Conservation (phyloP, 2,888 invertebrate species). For the Muscina levida region DNA sequence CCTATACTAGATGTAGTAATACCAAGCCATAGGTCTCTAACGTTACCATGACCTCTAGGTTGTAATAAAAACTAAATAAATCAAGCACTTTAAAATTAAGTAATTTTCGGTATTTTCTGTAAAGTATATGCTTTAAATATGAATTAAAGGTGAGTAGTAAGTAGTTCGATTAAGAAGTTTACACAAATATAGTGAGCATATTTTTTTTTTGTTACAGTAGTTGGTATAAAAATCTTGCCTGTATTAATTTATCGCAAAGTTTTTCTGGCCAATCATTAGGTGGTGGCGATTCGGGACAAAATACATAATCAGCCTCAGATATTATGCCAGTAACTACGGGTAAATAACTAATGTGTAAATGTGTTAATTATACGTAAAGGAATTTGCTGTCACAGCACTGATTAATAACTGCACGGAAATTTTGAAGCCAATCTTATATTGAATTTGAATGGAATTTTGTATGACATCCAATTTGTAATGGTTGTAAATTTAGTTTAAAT, state of each 20-base stretch:
- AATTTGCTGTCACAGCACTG: slow-evolving; percentile 3
- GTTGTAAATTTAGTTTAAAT: slow-evolving; percentile 21
- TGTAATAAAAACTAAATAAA: slow-evolving; percentile 12
- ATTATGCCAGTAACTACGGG: slow-evolving; percentile 97
- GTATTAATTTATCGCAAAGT: slow-evolving; percentile 95
- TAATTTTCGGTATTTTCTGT: slow-evolving; percentile 28
- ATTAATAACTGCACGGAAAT: neutral
- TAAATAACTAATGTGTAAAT: slow-evolving; percentile 88
- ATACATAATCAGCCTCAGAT: slow-evolving; percentile 99
- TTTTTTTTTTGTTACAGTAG: neutral
- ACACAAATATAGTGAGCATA: slow-evolving; percentile 49
- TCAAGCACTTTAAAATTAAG: slow-evolving; percentile 40
- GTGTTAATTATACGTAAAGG: slow-evolving; percentile 53
- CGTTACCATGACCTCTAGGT: slow-evolving; percentile 18
- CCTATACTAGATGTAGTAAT: slow-evolving; percentile 35
- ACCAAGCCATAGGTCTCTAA: slow-evolving; percentile 37
- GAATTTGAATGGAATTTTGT: slow-evolving; percentile 26
- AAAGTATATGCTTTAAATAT: slow-evolving; percentile 53
- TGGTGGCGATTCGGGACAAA: slow-evolving; percentile 98
- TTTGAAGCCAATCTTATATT: slow-evolving; percentile 27
- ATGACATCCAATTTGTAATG: slow-evolving; percentile 12
- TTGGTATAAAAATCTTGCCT: slow-evolving; percentile 84
- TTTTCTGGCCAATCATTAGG: slow-evolving; percentile 95
- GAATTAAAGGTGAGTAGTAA: slow-evolving; percentile 27
- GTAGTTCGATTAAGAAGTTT: slow-evolving; percentile 40